phyloP scores from a whole-genome alignment of 37 sponge, comb jelly and placozoan genomes.

The Geodia barretti region DNA sequence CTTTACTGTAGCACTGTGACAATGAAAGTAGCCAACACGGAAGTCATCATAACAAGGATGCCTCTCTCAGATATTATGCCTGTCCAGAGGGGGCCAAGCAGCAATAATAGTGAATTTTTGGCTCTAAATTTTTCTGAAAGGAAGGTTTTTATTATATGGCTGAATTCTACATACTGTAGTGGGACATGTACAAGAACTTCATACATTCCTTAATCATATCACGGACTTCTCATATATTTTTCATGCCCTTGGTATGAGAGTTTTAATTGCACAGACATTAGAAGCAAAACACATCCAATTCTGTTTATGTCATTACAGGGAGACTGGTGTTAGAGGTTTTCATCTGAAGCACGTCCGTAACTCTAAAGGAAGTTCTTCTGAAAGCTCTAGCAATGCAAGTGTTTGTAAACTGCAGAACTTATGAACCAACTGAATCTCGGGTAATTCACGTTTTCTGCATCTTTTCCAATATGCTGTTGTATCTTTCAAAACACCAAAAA shows the following conservation, averaged over 20 bases:
- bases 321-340: too few species aligned
- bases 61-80: not conserved
- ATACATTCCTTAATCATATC: not conserved
- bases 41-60: not conserved
- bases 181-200: not conserved
- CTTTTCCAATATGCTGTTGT: constrained; percentile 46
- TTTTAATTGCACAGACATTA: not conserved
- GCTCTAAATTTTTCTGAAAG: not conserved
- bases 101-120: too few species aligned
- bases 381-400: not conserved
- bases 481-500: constrained; percentile 69
- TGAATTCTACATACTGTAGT: not conserved
- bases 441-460: not conserved
- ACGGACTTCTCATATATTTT: not conserved
- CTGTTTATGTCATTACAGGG: not conserved
- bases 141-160: too few species aligned
- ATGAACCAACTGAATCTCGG: not conserved
- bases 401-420: not conserved
- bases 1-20: not conserved
- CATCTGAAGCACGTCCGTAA: not conserved
- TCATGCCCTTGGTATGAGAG: not conserved
- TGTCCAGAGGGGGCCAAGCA: too few species aligned
- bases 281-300: not conserved
- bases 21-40: not conserved
- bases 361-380: not conserved